A percentile compares a stretch with the other conserved stretches of the same genome.
These are phyloP conservation scores for Sinocyclocheilus rhinocerous DNA, from an alignment of 2,113 vertebrate species.

Conservation along the genomic window DNA sequence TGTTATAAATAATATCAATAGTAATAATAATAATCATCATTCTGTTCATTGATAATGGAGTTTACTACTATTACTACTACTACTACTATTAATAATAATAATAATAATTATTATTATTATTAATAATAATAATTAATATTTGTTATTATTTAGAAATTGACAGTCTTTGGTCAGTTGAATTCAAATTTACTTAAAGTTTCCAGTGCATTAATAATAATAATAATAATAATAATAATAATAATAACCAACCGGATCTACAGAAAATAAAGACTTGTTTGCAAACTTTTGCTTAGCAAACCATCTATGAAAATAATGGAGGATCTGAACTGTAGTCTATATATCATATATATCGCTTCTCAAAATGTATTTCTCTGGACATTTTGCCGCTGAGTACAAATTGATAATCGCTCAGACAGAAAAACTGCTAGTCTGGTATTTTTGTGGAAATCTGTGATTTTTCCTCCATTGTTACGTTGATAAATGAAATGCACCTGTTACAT, in stretches of 20 bases:
- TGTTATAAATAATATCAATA: no score
- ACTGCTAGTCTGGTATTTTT: constrained; percentile 16
- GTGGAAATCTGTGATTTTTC: constrained; percentile 17
- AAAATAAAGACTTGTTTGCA: neutral
- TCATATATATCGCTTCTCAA: neutral
- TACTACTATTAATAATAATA: no score
- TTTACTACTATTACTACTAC: no score
- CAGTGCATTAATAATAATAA: no score
- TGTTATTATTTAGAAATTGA: no score
- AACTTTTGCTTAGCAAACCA: neutral
- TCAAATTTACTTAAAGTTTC: no score
- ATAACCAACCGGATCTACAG: neutral
- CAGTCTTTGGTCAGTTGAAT: no score
- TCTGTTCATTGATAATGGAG: no score
- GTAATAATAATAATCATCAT: no score
- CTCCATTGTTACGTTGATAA: constrained; percentile 11
- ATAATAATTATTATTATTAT: no score
- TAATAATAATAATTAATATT: no score
- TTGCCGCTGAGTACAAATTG: neutral
- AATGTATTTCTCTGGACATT: neutral
- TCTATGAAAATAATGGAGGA: neutral
- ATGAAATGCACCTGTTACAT: constrained; percentile 44
- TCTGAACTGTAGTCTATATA: neutral
- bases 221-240: neutral
- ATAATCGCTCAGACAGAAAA: constrained; percentile 5